A percentile compares a stretch with the other conserved stretches of the same genome.
Conservation (phyloP, 92 coral and sea anemone genomes). For the Pocillopora grandis region DNA sequence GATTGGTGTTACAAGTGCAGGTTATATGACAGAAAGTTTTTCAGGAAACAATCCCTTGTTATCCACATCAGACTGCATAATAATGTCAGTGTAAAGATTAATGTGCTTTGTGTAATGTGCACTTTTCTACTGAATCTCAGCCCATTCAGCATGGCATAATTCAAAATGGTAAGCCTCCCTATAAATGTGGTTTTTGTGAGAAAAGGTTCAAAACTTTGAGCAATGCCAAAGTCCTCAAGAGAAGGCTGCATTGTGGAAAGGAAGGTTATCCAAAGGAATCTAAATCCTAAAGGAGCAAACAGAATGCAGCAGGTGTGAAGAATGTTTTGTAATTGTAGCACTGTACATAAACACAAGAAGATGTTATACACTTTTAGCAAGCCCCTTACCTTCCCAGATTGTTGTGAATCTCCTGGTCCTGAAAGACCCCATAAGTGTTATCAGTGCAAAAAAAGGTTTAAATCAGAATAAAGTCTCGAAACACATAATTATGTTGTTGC, state of each 20-base stretch:
- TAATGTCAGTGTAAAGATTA: neutral
- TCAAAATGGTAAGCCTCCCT: slow-evolving; percentile 1
- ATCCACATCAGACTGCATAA: neutral
- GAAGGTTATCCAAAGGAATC: too few species aligned
- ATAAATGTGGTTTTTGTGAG: slow-evolving; percentile 2
- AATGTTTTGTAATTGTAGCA: neutral
- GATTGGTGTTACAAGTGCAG: neutral
- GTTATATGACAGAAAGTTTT: neutral
- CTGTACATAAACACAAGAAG: too few species aligned
- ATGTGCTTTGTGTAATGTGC: neutral
- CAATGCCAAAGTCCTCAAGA: neutral
- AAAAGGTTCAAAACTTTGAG: neutral
- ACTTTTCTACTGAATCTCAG: neutral
- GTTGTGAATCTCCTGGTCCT: too few species aligned
- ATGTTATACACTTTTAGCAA: too few species aligned
- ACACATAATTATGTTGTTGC: neutral
- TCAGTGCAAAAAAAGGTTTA: too few species aligned
- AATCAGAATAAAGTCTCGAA: neutral
- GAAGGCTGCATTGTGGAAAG: neutral
- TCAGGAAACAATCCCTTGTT: neutral
- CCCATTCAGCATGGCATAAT: neutral
- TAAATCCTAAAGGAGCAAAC: neutral
- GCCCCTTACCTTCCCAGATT: too few species aligned
- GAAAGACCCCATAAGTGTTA: too few species aligned
- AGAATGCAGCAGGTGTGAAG: slow-evolving; percentile 1